These are phyloP conservation scores for Drosophila chauvacae DNA, from an alignment of 1,140 invertebrate species.

Conservation along the genomic window DNA sequence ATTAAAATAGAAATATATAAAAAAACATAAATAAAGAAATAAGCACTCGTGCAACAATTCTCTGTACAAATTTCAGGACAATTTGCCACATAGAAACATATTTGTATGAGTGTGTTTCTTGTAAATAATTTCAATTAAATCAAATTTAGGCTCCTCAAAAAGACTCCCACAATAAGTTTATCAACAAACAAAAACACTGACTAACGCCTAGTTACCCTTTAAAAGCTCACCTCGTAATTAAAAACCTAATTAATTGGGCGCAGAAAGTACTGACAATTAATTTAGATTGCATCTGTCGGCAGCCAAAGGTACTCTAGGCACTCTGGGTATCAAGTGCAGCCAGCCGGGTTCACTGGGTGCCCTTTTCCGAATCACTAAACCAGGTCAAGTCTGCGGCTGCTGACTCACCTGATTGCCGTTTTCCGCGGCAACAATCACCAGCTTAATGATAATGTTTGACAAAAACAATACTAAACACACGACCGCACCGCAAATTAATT, in stretches of 20 bases:
- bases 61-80: too few species aligned
- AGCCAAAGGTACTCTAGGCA: too few species aligned
- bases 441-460: conserved; percentile 27
- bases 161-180: neutral
- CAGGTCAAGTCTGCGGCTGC: conserved; percentile 51
- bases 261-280: conserved; percentile 28
- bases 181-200: neutral
- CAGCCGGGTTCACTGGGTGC: conserved; percentile 19
- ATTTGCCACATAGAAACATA: too few species aligned
- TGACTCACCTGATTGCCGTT: conserved; percentile 45
- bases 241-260: conserved; percentile 20
- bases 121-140: neutral
- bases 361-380: conserved; percentile 62
- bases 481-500: conserved; percentile 62
- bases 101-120: too few species aligned
- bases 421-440: conserved; percentile 46
- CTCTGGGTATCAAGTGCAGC: neutral
- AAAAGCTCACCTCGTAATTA: neutral
- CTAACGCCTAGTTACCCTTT: neutral
- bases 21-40: neutral
- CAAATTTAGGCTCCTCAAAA: neutral
- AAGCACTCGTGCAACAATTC: too few species aligned
- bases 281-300: conserved; percentile 13
- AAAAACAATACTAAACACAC: conserved; percentile 34
- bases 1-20: neutral